Percentiles rank a stretch among this genome's conserved stretches.
These are phyloP conservation scores for Alectoris magna DNA, from an alignment of 2,797 vertebrate species.

Conservation along the genomic window DNA sequence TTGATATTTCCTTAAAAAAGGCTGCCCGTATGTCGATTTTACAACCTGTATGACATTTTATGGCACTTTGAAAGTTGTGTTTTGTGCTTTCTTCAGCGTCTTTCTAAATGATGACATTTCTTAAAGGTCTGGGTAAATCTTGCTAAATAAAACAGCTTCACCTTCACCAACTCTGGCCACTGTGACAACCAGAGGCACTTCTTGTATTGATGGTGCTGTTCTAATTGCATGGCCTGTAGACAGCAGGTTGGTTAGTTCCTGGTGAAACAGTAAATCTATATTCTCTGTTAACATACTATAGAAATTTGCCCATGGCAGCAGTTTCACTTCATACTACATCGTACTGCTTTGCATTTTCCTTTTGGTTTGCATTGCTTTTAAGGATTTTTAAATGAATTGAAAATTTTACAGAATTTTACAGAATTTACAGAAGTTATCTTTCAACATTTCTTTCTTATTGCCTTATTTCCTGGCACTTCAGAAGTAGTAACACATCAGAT, in stretches of 20 bases:
- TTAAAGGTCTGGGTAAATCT: background rate
- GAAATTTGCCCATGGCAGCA: background rate
- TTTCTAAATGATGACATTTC: background rate
- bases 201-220: background rate
- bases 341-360: background rate
- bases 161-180: background rate
- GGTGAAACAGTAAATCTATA: background rate
- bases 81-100: background rate
- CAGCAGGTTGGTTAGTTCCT: background rate
- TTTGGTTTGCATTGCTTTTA: background rate
- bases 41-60: background rate
- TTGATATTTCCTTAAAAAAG: background rate
- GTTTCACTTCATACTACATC: background rate
- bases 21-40: background rate
- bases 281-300: background rate
- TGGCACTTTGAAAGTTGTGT: background rate
- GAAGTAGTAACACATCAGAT: background rate
- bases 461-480: background rate
- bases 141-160: background rate
- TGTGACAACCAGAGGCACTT: background rate
- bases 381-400: background rate
- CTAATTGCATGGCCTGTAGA: background rate
- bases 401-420: background rate
- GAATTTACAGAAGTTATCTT: background rate
- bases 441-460: background rate